phyloP scores from a whole-genome alignment of 1,140 invertebrate species.

The Trichomalopsis sarcophagae region DNA sequence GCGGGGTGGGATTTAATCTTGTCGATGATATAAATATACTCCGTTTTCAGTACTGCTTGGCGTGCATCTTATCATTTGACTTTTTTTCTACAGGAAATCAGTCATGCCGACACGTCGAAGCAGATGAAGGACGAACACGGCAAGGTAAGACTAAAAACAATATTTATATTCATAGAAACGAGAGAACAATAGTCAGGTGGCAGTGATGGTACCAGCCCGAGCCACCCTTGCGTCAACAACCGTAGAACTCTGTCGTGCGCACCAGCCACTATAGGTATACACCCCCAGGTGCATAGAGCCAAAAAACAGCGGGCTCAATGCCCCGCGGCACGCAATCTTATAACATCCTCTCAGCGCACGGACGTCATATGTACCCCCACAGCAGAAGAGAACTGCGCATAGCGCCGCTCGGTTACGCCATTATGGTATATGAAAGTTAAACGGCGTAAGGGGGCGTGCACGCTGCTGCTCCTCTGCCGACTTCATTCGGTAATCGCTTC shows the following conservation, averaged over 20 bases:
- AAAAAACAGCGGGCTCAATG: conserved; percentile 63
- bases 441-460: conserved; percentile 69
- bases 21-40: too few relatives aligned
- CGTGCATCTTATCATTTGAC: too few relatives aligned
- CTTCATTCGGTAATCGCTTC: conserved; percentile 73
- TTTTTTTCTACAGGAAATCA: too few relatives aligned
- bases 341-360: neutral
- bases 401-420: conserved; percentile 70
- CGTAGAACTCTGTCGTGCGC: conserved; percentile 51
- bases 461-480: conserved; percentile 71
- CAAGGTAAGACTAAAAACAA: too few relatives aligned
- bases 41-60: too few relatives aligned
- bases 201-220: conserved; percentile 53
- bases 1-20: too few relatives aligned
- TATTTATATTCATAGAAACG: too few relatives aligned
- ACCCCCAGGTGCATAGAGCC: conserved; percentile 54
- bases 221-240: conserved; percentile 60
- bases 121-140: too few relatives aligned
- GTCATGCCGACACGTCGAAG: too few relatives aligned
- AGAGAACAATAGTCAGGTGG: neutral
- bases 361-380: neutral
- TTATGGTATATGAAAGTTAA: conserved; percentile 67
- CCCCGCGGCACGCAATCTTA: conserved; percentile 71
- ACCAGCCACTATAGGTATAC: neutral
- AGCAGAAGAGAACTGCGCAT: neutral